Evolutionary conservation across 2,888 invertebrate species (phyloP).

Genomic region (Thumatha senex): DNA sequence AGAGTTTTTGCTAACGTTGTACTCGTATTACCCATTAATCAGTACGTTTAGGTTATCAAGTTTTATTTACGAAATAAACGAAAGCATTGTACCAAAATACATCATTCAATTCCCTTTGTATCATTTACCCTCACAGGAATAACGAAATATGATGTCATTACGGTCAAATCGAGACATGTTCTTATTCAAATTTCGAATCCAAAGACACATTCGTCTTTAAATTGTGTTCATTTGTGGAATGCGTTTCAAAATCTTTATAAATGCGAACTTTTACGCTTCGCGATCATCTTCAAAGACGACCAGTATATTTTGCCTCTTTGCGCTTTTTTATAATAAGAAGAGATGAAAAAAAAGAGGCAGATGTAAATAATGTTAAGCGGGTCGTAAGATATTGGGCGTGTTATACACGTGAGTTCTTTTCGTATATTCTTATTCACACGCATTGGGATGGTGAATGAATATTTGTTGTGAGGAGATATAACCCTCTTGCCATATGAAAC

Average conservation of each 20-base stretch:
- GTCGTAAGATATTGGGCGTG: slow-evolving; percentile 54
- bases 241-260: slow-evolving; percentile 76
- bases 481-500: slow-evolving; percentile 1
- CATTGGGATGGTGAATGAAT: slow-evolving; percentile 45
- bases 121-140: slow-evolving; percentile 23
- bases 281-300: slow-evolving; percentile 48
- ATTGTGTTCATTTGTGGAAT: slow-evolving; percentile 80
- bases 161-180: slow-evolving; percentile 58
- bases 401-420: slow-evolving; percentile 53
- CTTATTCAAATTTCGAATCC: slow-evolving; percentile 69
- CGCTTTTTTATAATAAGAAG: slow-evolving; percentile 25
- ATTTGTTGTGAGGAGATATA: slow-evolving; percentile 39
- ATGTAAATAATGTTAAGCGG: slow-evolving; percentile 36
- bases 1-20: neutral
- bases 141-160: slow-evolving; percentile 65
- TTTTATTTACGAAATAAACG: neutral
- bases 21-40: neutral
- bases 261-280: slow-evolving; percentile 60
- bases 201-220: slow-evolving; percentile 74
- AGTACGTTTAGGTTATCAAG: neutral
- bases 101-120: slow-evolving; percentile 15
- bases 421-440: slow-evolving; percentile 69
- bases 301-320: slow-evolving; percentile 41
- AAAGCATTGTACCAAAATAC: slow-evolving; percentile 5
- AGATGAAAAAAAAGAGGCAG: slow-evolving; percentile 27